These are phyloP conservation scores for Drosophila trapezifrons DNA, from an alignment of 1,140 invertebrate species.

Conservation along the genomic window DNA sequence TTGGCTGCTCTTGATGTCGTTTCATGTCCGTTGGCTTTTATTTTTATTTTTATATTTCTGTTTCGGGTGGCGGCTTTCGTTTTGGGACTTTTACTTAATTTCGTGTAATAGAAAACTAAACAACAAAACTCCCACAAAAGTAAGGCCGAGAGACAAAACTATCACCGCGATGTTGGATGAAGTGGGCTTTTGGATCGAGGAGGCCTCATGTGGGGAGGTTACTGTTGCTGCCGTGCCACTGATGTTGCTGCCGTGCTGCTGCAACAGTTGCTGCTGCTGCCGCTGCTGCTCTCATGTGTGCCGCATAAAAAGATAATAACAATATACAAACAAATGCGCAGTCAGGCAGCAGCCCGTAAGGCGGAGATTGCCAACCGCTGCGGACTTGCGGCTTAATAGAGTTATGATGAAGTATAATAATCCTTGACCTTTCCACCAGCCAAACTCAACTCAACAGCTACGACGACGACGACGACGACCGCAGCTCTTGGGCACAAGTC, in stretches of 20 bases:
- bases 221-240: constrained; percentile 20
- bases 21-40: constrained; percentile 37
- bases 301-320: constrained; percentile 67
- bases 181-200: constrained; percentile 26
- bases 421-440: constrained; percentile 77
- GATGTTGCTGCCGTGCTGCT: constrained; percentile 15
- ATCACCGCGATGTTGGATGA: constrained; percentile 53
- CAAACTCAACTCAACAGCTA: constrained; percentile 57
- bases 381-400: constrained; percentile 69
- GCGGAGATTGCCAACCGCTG: constrained; percentile 39
- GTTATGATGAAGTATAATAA: constrained; percentile 81
- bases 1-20: constrained; percentile 48
- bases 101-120: constrained; percentile 62
- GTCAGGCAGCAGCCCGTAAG: constrained; percentile 43
- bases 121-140: constrained; percentile 65
- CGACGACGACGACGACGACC: constrained; percentile 17
- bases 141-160: constrained; percentile 58
- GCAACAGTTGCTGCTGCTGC: constrained; percentile 15
- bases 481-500: constrained; percentile 57
- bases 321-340: constrained; percentile 75
- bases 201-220: constrained; percentile 14
- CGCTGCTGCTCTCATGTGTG: constrained; percentile 61
- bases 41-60: constrained; percentile 25
- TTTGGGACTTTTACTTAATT: constrained; percentile 77
- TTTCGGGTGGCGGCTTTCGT: constrained; percentile 66